A percentile compares a stretch with the other conserved stretches of the same genome.
Conservation (phyloP, 2,113 vertebrate species). For the Todiramphus saurophagus region DNA sequence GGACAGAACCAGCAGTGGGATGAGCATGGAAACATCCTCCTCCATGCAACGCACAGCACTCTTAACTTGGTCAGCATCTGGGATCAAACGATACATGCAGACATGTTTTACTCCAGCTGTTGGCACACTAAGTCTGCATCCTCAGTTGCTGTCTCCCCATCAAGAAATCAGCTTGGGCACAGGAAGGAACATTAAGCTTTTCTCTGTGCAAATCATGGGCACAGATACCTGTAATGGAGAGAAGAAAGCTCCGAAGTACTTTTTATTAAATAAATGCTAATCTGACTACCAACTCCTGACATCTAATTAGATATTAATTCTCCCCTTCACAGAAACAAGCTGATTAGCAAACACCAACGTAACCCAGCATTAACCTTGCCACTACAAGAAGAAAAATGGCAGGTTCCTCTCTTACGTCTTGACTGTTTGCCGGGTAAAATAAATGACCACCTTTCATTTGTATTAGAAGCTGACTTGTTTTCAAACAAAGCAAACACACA, state of each 20-base stretch:
- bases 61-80: neutral
- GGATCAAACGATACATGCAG: neutral
- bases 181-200: neutral
- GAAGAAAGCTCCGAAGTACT: neutral
- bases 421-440: slow-evolving; percentile 67
- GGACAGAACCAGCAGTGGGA: neutral
- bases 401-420: slow-evolving; percentile 43
- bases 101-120: neutral
- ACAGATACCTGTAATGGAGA: neutral
- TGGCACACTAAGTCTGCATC: neutral
- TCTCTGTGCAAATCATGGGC: neutral
- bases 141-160: neutral
- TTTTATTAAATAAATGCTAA: neutral
- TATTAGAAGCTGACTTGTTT: slow-evolving; percentile 67
- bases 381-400: slow-evolving; percentile 52
- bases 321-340: slow-evolving; percentile 27
- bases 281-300: neutral
- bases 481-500: slow-evolving; percentile 68
- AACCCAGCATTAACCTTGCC: slow-evolving; percentile 70
- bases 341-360: slow-evolving; percentile 60
- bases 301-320: slow-evolving; percentile 50
- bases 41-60: neutral
- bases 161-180: neutral
- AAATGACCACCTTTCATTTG: slow-evolving; percentile 73
- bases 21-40: neutral